phyloP scores from a whole-genome alignment of 2,797 vertebrate species.

The Hemibagrus guttatus region DNA sequence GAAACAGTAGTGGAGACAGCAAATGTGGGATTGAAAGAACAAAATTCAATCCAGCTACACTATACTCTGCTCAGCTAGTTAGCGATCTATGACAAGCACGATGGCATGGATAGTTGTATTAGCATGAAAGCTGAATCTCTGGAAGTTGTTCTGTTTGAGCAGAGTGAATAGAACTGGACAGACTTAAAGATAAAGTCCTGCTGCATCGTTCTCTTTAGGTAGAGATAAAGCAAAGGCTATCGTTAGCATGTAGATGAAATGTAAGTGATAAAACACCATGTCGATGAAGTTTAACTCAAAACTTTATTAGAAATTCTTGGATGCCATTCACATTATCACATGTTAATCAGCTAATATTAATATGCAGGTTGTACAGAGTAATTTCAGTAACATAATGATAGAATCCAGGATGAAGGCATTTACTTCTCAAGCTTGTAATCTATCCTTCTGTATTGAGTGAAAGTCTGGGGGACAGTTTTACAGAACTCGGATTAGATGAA shows the following conservation, averaged over 20 bases:
- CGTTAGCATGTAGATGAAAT: background rate
- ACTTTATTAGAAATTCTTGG: background rate
- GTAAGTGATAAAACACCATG: background rate
- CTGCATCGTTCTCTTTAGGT: background rate
- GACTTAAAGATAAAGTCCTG: background rate
- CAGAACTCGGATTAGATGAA: constrained; percentile 60
- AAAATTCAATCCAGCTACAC: background rate
- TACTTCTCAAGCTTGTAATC: constrained; percentile 37
- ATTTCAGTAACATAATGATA: background rate
- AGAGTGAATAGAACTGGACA: background rate
- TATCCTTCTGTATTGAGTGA: constrained; percentile 20
- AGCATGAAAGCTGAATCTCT: too few relatives aligned
- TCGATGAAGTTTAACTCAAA: background rate
- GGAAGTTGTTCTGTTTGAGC: background rate
- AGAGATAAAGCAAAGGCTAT: background rate
- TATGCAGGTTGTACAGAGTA: background rate
- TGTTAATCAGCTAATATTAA: background rate
- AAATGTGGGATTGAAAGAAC: background rate
- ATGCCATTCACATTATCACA: background rate
- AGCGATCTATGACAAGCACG: background rate
- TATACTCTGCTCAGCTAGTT: background rate
- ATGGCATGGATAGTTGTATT: background rate
- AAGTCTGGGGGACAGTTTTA: constrained; percentile 60
- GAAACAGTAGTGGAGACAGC: background rate
- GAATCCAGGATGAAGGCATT: background rate